Evolutionary conservation across 2,797 vertebrate genomes (phyloP).

Genomic region (Orestias chungarensis): DNA sequence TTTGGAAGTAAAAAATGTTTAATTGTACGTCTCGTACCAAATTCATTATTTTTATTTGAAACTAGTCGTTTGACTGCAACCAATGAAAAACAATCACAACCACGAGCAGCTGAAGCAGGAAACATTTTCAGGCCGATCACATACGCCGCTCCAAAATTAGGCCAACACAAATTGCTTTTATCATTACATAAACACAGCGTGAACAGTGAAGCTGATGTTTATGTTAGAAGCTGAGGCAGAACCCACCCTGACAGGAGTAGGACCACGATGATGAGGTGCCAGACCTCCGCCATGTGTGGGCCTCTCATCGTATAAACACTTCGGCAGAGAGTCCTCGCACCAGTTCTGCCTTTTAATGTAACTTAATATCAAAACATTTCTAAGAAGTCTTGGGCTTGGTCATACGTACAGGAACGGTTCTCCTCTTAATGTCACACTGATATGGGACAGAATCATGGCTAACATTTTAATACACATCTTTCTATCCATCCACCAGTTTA

Average conservation of each 20-base stretch:
- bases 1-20: too few species aligned
- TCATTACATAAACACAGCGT: slow-evolving; percentile 50
- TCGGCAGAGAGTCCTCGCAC: slow-evolving; percentile 11
- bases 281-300: slow-evolving; percentile 32
- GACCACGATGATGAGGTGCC: slow-evolving; percentile 28
- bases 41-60: neutral
- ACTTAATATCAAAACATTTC: neutral
- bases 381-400: too few species aligned
- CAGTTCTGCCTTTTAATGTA: slow-evolving; percentile 4
- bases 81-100: neutral
- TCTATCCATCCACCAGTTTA: too few species aligned
- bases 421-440: too few species aligned
- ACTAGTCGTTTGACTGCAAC: neutral
- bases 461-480: too few species aligned
- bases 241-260: slow-evolving; percentile 41
- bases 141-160: slow-evolving; percentile 26
- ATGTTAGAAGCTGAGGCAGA: slow-evolving; percentile 37
- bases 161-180: slow-evolving; percentile 20
- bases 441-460: too few species aligned
- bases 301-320: slow-evolving; percentile 37
- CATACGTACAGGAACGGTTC: too few species aligned
- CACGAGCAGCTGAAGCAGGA: neutral
- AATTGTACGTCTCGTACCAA: neutral
- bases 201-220: slow-evolving; percentile 53
- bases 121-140: neutral